Conservation (phyloP, 64 coral and sea anemone genomes). For the Platygyra sinensis region DNA sequence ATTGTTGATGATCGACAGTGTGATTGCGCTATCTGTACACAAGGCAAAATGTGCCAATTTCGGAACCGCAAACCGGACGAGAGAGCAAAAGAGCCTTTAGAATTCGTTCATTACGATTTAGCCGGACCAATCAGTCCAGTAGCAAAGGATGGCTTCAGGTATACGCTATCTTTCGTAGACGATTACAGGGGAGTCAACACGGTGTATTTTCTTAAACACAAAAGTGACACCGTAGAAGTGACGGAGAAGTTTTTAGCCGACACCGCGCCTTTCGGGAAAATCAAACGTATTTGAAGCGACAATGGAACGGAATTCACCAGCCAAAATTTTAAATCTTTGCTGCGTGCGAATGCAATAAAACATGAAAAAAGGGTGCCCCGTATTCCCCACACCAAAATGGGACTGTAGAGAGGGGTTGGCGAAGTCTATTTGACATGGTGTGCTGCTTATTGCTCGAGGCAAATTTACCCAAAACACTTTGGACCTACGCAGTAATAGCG, state of each 20-base stretch:
- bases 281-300: constrained; percentile 12
- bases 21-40: constrained; percentile 9
- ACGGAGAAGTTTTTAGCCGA: constrained; percentile 16
- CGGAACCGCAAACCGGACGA: constrained; percentile 12
- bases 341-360: neutral
- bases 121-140: constrained; percentile 11
- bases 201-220: constrained; percentile 40
- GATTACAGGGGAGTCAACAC: constrained; percentile 2
- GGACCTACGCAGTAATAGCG: neutral
- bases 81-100: constrained; percentile 27
- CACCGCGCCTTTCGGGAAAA: constrained; percentile 21
- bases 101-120: constrained; percentile 20
- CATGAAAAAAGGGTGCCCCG: neutral
- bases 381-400: constrained; percentile 48
- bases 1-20: constrained; percentile 30
- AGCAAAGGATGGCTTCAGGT: constrained; percentile 10
- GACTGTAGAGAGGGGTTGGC: neutral
- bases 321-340: constrained; percentile 4
- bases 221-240: constrained; percentile 20
- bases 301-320: constrained; percentile 36
- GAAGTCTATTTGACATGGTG: constrained; percentile 31
- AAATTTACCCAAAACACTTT: neutral
- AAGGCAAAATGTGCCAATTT: constrained; percentile 31
- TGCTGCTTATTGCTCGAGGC: constrained; percentile 7
- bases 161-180: constrained; percentile 14